Percentiles rank a stretch among this genome's conserved stretches.
phyloP scores from a whole-genome alignment of 1,140 invertebrate genomes.

The Pygmarrhopalites habei region DNA sequence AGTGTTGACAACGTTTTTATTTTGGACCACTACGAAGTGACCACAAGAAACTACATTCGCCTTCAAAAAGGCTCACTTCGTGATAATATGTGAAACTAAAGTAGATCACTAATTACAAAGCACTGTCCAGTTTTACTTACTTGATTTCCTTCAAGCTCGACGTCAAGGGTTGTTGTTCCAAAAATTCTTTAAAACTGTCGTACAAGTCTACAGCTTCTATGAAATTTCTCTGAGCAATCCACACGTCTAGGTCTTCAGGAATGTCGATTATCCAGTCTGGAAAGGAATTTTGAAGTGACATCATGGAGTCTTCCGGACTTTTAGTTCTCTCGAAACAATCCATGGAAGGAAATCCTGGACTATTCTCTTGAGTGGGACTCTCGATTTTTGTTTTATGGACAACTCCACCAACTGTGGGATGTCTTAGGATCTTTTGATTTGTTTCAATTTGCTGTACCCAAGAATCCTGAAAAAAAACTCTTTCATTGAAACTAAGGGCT shows the following conservation, averaged over 20 bases:
- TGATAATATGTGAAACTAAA: no score
- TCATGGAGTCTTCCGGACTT: slow-evolving; percentile 33
- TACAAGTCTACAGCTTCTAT: slow-evolving; percentile 86
- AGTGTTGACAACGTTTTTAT: no score
- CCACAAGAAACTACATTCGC: no score
- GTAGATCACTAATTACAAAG: no score
- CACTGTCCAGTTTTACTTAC: slow-evolving; percentile 35
- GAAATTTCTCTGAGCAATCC: slow-evolving; percentile 94
- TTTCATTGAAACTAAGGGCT: no score
- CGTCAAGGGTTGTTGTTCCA: slow-evolving; percentile 31
- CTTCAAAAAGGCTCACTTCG: no score
- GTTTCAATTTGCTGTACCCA: slow-evolving; percentile 37
- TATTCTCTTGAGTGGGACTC: slow-evolving; percentile 31
- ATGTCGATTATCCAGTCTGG: slow-evolving; percentile 89
- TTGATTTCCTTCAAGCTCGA: slow-evolving; percentile 40
- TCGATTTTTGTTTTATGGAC: slow-evolving; percentile 15
- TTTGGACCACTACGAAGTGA: no score
- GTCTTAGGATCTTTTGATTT: slow-evolving; percentile 35
- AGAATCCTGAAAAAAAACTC: slow-evolving; percentile 23
- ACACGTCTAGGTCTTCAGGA: slow-evolving; percentile 92
- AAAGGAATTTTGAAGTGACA: slow-evolving; percentile 31
- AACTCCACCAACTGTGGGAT: slow-evolving; percentile 18
- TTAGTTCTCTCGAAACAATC: slow-evolving; percentile 32
- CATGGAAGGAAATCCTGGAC: slow-evolving; percentile 15
- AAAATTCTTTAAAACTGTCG: slow-evolving; percentile 60